Evolutionary conservation across 2,797 vertebrate genomes (phyloP).

Genomic region (Psittacula echo): DNA sequence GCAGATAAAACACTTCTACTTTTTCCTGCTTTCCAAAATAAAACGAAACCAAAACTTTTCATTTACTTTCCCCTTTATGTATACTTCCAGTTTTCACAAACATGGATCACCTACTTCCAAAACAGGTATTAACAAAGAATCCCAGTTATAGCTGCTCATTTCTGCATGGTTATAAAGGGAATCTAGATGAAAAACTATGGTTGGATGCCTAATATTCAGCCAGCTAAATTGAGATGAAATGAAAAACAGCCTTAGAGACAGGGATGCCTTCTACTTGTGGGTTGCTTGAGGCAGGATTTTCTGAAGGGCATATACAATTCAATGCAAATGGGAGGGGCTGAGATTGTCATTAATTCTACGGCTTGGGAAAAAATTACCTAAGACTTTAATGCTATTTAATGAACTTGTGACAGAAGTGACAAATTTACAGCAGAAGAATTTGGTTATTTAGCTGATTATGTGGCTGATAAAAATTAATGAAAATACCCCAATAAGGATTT

Average conservation of each 20-base stretch:
- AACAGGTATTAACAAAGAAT: background rate
- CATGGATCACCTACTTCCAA: background rate
- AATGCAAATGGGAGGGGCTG: background rate
- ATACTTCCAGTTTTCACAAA: background rate
- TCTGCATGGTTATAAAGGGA: background rate
- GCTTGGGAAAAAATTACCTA: background rate
- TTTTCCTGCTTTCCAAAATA: background rate
- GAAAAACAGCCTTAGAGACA: background rate
- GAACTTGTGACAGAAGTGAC: background rate
- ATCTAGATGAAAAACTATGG: background rate
- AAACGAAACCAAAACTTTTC: background rate
- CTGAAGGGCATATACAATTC: background rate
- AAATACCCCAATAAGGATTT: slow-evolving; percentile 26
- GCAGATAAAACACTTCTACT: background rate
- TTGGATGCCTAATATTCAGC: background rate
- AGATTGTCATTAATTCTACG: background rate
- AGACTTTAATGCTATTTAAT: background rate
- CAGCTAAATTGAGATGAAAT: background rate
- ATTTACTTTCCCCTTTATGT: background rate
- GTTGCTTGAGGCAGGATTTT: background rate
- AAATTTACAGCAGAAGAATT: slow-evolving; percentile 13
- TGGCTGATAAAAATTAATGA: slow-evolving; percentile 12
- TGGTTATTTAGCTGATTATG: background rate
- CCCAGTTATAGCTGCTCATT: background rate
- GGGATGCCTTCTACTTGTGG: background rate